A percentile compares a stretch with the other conserved stretches of the same genome.
Evolutionary conservation across 2,113 vertebrate genomes (phyloP).

Genomic region (Aspiorhynchus laticeps): DNA sequence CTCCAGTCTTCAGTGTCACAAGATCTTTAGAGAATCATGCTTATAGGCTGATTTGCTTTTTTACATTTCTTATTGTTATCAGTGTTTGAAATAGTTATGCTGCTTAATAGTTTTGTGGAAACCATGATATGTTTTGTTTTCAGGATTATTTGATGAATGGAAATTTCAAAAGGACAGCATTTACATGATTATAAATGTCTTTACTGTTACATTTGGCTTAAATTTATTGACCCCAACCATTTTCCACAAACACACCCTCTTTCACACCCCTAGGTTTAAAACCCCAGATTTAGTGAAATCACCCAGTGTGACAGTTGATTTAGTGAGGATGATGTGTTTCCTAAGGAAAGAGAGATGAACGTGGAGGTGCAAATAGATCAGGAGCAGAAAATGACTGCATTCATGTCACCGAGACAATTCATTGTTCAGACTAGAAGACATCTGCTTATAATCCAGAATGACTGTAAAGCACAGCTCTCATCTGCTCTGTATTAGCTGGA

Average conservation of each 20-base stretch:
- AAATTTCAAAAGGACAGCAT: neutral
- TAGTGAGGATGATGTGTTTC: neutral
- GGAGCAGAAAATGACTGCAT: neutral
- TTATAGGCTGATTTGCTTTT: neutral
- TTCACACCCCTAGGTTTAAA: neutral
- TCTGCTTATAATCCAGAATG: neutral
- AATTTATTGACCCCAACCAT: neutral
- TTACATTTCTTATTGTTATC: neutral
- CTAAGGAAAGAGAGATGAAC: neutral
- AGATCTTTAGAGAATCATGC: no score
- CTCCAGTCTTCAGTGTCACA: no score
- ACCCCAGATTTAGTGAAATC: neutral
- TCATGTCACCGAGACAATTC: neutral
- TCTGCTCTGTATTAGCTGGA: slow-evolving; percentile 28
- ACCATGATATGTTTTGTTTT: no score
- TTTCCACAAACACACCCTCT: neutral
- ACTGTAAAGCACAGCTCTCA: slow-evolving; percentile 5
- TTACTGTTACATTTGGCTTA: neutral
- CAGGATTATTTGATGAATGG: neutral
- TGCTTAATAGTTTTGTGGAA: neutral
- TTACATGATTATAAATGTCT: neutral
- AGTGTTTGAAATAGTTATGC: neutral
- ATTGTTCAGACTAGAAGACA: neutral
- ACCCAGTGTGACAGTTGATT: neutral
- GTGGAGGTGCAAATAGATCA: neutral